A percentile compares a stretch with the other conserved stretches of the same genome.
phyloP scores from a whole-genome alignment of 2,113 vertebrate genomes.

The Scophthalmus maximus region DNA sequence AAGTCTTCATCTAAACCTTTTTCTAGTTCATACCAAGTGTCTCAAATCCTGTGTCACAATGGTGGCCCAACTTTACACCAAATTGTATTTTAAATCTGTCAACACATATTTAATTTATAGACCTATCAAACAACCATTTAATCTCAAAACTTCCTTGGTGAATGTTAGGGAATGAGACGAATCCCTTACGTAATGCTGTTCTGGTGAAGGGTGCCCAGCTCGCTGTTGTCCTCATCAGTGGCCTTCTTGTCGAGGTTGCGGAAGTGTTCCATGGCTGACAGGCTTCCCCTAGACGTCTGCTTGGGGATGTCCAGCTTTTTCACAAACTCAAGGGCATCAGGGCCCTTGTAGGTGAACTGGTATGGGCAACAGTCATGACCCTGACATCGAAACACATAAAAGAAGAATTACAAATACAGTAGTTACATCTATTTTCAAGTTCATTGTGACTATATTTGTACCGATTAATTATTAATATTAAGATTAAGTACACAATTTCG shows the following conservation, averaged over 20 bases:
- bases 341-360: conserved; percentile 80
- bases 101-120: too few relatives aligned
- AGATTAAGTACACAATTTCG: too few relatives aligned
- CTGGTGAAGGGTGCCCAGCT: conserved; percentile 79
- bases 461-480: too few relatives aligned
- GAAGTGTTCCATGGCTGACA: conserved; percentile 86
- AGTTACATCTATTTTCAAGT: too few relatives aligned
- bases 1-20: too few relatives aligned
- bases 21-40: too few relatives aligned
- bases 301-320: conserved; percentile 82
- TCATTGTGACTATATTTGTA: too few relatives aligned
- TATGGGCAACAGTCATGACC: conserved; percentile 85
- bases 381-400: conserved; percentile 50
- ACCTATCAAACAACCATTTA: background rate
- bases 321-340: conserved; percentile 74
- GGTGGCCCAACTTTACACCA: too few relatives aligned
- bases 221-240: conserved; percentile 76
- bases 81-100: too few relatives aligned
- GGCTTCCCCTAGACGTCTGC: conserved; percentile 72
- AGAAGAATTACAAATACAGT: too few relatives aligned
- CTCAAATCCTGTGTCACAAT: too few relatives aligned
- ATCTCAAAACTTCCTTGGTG: background rate
- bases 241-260: conserved; percentile 85
- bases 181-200: conserved; percentile 75
- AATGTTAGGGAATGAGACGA: background rate